Evolutionary conservation across 2,797 vertebrate genomes (phyloP), one percentile per base, ranked within the genome.

Genomic region (Picus viridis): DNA sequence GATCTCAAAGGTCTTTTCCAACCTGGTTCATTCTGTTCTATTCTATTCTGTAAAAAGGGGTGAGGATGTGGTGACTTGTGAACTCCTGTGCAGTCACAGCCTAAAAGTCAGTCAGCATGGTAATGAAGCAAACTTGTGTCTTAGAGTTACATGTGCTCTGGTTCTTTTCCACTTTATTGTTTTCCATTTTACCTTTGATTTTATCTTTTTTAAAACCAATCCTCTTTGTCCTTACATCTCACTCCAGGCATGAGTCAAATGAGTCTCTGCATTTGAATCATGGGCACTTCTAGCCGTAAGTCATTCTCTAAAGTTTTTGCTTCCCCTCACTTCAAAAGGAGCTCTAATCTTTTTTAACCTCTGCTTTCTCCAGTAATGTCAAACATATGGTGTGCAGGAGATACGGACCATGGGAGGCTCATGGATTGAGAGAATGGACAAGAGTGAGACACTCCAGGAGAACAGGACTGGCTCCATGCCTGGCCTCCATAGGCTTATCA

Each of bases 321-420:
- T 69, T 69, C 63, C 58, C 0, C 5, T 75, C 29, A 81, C 73
- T 89, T 91, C 84, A 92, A 68, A 92, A 92, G 45, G 18, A 89
- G 19, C 86, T 92, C 32, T 81, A 85, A 80, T 85, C 41, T 75
- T 90, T 90, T 87, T 87, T 81, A 90, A 89, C 82, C 29, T 90
- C 82, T 93, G 56, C 56, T 87, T 95, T 92, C n/a, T 30, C 20
- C 22, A 39, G 56, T 80, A 83, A 92, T 69, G 24, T 92, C 65
- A 89, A 93, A 90, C 76, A 87, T 61, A 84, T 19, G 75, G 30
- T 74, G 72, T 81, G 54, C 36, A 67, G 79, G 47, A 92, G 84
- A 78, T 83, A 77, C 0, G 9, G 82, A 72, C 93, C 67, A 89
- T 59, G 82, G 58, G n/a, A 92, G 77, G 13, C 24, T 92, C 27